Conservation (phyloP, 2,113 vertebrate genomes). For the Mormoops blainvillei region DNA sequence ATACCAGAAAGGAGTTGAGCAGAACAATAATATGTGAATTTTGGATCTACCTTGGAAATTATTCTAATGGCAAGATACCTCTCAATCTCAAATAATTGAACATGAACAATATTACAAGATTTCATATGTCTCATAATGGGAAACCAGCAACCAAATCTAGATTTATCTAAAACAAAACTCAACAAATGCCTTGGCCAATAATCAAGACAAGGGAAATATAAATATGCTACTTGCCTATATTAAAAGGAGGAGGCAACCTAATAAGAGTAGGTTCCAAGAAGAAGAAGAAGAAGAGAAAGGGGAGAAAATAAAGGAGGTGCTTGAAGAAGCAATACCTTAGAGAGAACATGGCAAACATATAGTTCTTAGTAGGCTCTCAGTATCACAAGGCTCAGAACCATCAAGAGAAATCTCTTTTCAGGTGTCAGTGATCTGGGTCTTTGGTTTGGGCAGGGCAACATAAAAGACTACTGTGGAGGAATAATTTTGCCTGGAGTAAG, state of each 20-base stretch:
- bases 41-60: background rate
- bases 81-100: background rate
- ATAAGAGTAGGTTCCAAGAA: background rate
- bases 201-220: background rate
- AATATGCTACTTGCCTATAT: background rate
- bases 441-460: background rate
- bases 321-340: background rate
- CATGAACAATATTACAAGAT: background rate
- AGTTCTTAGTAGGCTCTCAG: background rate
- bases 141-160: background rate
- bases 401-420: background rate
- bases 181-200: background rate
- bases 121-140: background rate
- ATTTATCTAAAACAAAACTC: background rate
- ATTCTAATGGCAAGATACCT: background rate
- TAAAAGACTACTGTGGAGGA: background rate
- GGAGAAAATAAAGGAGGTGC: background rate
- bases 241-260: background rate
- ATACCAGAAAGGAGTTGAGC: background rate
- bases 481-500: background rate
- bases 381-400: background rate
- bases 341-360: background rate
- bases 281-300: background rate
- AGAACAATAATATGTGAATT: background rate
- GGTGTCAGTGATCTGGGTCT: background rate